phyloP scores from a whole-genome alignment of 2,113 vertebrate species.

The Hyperopisus bebe region DNA sequence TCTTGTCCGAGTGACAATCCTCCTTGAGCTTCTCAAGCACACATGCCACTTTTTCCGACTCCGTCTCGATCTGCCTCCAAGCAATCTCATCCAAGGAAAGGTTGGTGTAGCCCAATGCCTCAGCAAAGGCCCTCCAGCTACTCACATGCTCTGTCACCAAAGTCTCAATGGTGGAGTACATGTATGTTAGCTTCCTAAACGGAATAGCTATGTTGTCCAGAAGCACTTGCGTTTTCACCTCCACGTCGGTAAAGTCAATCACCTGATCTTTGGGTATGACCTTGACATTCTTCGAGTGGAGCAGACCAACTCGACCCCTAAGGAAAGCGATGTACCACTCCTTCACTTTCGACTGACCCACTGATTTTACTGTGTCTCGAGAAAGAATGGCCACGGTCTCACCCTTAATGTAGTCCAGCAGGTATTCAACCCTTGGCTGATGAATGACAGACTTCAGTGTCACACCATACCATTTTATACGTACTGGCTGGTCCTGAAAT shows the following conservation, averaged over 20 bases:
- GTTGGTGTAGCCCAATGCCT: conserved; percentile 73
- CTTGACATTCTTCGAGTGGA: conserved; percentile 90
- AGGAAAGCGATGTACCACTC: conserved; percentile 91
- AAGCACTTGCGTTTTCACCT: conserved; percentile 69
- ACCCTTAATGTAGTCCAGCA: conserved; percentile 94
- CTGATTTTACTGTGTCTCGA: conserved; percentile 75
- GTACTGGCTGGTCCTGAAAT: conserved; percentile 71
- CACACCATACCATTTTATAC: conserved; percentile 71
- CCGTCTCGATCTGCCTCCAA: conserved; percentile 59
- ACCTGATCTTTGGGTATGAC: conserved; percentile 81
- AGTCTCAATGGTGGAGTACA: conserved; percentile 84
- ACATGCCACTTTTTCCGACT: conserved; percentile 78
- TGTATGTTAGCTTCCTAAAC: conserved; percentile 89
- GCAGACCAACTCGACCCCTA: conserved; percentile 76
- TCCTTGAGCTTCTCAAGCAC: conserved; percentile 88
- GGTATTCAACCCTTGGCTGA: conserved; percentile 80
- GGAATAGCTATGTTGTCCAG: conserved; percentile 79
- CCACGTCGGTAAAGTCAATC: conserved; percentile 66
- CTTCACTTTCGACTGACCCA: conserved; percentile 86
- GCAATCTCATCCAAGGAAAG: conserved; percentile 63
- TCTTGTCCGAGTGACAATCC: conserved; percentile 80
- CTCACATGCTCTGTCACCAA: conserved; percentile 76
- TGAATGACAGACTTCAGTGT: conserved; percentile 82
- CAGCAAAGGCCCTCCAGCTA: conserved; percentile 79
- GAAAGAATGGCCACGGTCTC: conserved; percentile 86